Evolutionary conservation across 2,113 vertebrate genomes (phyloP).

Genomic region (Anhinga anhinga): DNA sequence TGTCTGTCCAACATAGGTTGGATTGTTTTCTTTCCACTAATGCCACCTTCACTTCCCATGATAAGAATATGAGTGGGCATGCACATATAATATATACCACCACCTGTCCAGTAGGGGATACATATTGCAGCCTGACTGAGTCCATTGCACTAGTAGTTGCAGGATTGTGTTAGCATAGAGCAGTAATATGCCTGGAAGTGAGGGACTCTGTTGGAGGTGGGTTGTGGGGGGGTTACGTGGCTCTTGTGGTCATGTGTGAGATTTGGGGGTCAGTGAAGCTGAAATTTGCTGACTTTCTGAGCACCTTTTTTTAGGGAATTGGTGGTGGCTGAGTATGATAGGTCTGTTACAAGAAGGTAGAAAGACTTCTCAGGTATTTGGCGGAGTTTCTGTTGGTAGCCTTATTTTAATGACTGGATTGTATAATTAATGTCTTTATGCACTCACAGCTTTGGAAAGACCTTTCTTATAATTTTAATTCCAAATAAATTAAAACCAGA

Average conservation of each 20-base stretch:
- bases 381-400: not conserved
- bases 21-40: not conserved
- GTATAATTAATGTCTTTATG: slow-evolving; percentile 1
- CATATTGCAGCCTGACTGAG: not conserved
- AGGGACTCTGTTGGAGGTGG: not conserved
- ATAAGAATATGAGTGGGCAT: not conserved
- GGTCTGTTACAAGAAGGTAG: not conserved
- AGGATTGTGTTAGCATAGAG: not conserved
- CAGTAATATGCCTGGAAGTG: not conserved
- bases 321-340: not conserved
- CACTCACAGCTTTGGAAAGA: not conserved
- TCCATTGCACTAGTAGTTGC: not conserved
- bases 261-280: not conserved
- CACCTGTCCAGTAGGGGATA: not conserved
- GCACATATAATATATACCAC: accelerated
- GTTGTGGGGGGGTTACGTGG: accelerated
- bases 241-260: not conserved
- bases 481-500: not conserved
- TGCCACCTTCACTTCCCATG: not conserved
- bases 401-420: not conserved
- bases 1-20: not conserved
- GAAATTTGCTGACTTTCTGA: not conserved
- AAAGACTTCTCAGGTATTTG: not conserved
- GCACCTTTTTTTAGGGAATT: accelerated
- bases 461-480: not conserved